These are phyloP conservation scores for Rhinatrema bivittatum DNA, from an alignment of 2,797 vertebrate genomes.

Conservation along the genomic window DNA sequence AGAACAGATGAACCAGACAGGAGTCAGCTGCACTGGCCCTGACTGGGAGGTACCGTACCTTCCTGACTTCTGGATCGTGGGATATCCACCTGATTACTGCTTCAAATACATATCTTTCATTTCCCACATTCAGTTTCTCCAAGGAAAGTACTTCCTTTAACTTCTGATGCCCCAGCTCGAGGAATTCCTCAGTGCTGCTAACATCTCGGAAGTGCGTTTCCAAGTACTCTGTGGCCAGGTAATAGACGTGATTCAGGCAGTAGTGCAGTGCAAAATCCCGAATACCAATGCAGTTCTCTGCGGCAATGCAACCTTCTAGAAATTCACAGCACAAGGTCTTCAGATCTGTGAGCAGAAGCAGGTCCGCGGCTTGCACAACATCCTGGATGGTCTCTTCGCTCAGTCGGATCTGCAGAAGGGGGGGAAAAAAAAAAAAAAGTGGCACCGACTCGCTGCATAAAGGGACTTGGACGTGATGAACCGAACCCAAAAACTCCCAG, in stretches of 20 bases:
- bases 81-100: conserved; percentile 87
- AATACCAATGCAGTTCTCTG: conserved; percentile 96
- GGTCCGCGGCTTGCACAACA: conserved; percentile 91
- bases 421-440: too few relatives aligned
- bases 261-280: conserved; percentile 92
- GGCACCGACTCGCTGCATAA: too few relatives aligned
- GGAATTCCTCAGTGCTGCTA: conserved; percentile 83
- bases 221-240: conserved; percentile 87
- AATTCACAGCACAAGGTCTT: conserved; percentile 95
- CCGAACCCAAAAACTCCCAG: too few relatives aligned
- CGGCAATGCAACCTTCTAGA: conserved; percentile 89
- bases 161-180: conserved; percentile 76
- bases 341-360: conserved; percentile 90
- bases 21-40: too few relatives aligned
- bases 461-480: too few relatives aligned
- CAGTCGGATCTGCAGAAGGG: conserved; percentile 74
- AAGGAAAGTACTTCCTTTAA: conserved; percentile 85
- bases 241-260: conserved; percentile 87
- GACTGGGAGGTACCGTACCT: too few relatives aligned
- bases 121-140: conserved; percentile 95
- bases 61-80: conserved; percentile 79
- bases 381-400: conserved; percentile 97
- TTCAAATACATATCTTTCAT: conserved; percentile 89
- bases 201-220: conserved; percentile 96
- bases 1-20: too few relatives aligned